phyloP scores from a whole-genome alignment of 2,113 vertebrate species.

The Atrichornis clamosus region DNA sequence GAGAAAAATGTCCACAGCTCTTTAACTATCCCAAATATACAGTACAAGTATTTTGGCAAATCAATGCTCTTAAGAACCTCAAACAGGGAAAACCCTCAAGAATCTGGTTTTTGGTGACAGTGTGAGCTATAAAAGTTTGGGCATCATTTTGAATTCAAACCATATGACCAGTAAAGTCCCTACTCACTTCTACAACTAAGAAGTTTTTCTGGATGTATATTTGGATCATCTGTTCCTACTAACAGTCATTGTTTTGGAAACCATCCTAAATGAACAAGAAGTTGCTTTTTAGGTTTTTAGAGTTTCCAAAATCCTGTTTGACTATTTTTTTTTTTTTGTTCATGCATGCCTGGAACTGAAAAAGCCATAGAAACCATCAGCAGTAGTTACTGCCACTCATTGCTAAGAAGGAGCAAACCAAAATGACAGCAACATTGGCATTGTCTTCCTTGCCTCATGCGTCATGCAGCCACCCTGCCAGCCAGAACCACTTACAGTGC shows the following conservation, averaged over 20 bases:
- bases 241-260: constrained; percentile 49
- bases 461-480: background rate
- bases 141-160: constrained; percentile 37
- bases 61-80: background rate
- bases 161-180: constrained; percentile 25
- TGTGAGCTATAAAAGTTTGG: background rate
- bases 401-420: constrained; percentile 11
- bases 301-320: background rate
- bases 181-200: background rate
- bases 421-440: background rate
- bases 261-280: constrained; percentile 11
- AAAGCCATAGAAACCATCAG: background rate
- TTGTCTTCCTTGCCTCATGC: background rate
- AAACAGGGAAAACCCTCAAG: background rate
- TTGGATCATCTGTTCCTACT: background rate
- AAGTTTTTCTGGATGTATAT: constrained; percentile 17
- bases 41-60: background rate
- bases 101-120: background rate
- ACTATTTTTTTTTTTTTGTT: background rate
- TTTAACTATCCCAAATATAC: background rate
- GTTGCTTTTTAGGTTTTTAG: constrained; percentile 28
- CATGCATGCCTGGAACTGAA: background rate
- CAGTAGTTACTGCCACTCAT: background rate
- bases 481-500: constrained; percentile 19
- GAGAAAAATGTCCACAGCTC: background rate